phyloP scores from a whole-genome alignment of 2,888 invertebrate genomes.

The Halictus ligatus region DNA sequence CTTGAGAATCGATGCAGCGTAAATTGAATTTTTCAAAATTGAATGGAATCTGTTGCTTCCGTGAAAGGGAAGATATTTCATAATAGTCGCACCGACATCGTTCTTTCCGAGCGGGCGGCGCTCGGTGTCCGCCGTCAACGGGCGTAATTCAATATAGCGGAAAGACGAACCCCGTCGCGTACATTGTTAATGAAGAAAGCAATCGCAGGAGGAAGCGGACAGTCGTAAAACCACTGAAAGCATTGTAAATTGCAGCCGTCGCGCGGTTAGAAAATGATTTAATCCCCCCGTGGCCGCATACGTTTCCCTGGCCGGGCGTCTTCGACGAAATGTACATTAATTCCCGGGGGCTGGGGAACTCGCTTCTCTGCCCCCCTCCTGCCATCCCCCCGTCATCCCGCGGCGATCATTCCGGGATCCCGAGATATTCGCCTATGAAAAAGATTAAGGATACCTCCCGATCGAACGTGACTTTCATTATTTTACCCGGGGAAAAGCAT shows the following conservation, averaged over 20 bases:
- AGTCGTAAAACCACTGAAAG: constrained; percentile 50
- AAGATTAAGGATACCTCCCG: constrained; percentile 32
- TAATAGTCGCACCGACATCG: background rate
- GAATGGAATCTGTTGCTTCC: background rate
- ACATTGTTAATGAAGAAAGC: constrained; percentile 65
- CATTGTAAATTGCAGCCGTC: constrained; percentile 57
- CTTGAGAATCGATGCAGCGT: background rate
- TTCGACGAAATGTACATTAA: constrained; percentile 62
- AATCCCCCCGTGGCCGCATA: constrained; percentile 47
- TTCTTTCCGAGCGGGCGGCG: background rate
- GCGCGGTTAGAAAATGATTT: constrained; percentile 59
- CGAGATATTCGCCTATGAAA: constrained; percentile 49
- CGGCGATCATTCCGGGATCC: constrained; percentile 26
- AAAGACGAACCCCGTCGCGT: constrained; percentile 35
- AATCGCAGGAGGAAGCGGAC: constrained; percentile 49
- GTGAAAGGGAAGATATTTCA: background rate
- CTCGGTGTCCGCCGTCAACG: background rate
- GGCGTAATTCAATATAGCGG: constrained; percentile 28
- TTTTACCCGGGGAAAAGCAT: background rate
- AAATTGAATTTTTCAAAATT: background rate
- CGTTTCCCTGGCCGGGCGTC: constrained; percentile 41
- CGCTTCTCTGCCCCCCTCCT: constrained; percentile 14
- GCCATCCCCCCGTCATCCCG: background rate
- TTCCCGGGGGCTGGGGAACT: constrained; percentile 44
- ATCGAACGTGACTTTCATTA: constrained; percentile 6